Conservation (phyloP, 2,797 vertebrate genomes). For the Oophaga sylvatica region DNA sequence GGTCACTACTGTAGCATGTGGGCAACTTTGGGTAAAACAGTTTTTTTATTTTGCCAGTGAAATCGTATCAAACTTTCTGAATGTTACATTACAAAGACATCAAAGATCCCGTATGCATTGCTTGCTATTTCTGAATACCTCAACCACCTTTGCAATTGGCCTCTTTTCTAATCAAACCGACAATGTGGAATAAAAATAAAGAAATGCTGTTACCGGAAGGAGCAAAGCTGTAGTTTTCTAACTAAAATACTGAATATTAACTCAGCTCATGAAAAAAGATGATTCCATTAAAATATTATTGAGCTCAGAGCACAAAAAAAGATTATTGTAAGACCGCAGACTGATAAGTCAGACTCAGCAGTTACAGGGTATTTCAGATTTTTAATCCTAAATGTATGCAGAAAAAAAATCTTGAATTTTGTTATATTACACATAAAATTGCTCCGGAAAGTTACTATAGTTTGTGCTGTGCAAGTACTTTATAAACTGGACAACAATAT, state of each 20-base stretch:
- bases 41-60: background rate
- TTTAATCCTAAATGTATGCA: slow-evolving; percentile 43
- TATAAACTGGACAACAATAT: background rate
- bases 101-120: background rate
- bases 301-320: slow-evolving; percentile 45
- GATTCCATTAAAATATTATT: slow-evolving; percentile 58
- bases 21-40: background rate
- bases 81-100: background rate
- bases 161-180: background rate
- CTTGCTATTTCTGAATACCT: background rate
- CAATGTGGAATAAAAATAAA: slow-evolving; percentile 24
- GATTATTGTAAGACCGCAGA: slow-evolving; percentile 42
- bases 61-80: background rate
- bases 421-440: slow-evolving; percentile 34
- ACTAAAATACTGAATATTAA: slow-evolving; percentile 44
- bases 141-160: slow-evolving; percentile 3
- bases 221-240: slow-evolving; percentile 18
- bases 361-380: slow-evolving; percentile 19
- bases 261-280: slow-evolving; percentile 50
- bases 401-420: slow-evolving; percentile 11
- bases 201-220: slow-evolving; percentile 22
- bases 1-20: background rate
- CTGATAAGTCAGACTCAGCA: slow-evolving; percentile 38
- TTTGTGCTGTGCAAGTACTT: slow-evolving; percentile 36
- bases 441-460: background rate